phyloP scores from a whole-genome alignment of 2,888 invertebrate species.

The Apantesis nais region DNA sequence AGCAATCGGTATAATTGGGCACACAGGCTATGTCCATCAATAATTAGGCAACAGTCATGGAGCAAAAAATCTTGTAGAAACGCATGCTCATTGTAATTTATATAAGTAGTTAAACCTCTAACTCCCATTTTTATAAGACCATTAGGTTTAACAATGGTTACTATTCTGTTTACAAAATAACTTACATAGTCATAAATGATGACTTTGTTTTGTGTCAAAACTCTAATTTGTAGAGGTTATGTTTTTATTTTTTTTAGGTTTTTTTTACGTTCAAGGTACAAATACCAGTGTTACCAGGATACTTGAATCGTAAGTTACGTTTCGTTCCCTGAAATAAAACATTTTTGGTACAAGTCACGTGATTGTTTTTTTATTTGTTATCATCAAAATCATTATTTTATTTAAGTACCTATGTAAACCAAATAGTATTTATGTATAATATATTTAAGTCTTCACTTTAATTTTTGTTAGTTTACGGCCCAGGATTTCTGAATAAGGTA shows the following conservation, averaged over 20 bases:
- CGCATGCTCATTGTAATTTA: slow-evolving; percentile 87
- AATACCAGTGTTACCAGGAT: no score
- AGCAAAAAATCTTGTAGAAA: slow-evolving; percentile 88
- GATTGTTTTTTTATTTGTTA: no score
- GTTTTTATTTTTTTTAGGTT: neutral
- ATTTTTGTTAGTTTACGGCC: no score
- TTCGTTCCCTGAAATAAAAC: no score
- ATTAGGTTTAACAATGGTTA: neutral
- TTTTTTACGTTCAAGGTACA: no score
- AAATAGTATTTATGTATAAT: no score
- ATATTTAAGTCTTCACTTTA: no score
- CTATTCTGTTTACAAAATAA: neutral
- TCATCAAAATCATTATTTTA: no score
- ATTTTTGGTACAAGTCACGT: no score
- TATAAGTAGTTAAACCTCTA: slow-evolving; percentile 92
- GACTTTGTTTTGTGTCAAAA: neutral
- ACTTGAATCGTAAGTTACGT: no score
- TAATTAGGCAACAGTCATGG: slow-evolving; percentile 88
- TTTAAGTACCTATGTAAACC: no score
- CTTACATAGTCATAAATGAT: neutral
- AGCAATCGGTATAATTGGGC: slow-evolving; percentile 88
- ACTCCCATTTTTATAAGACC: slow-evolving; percentile 88
- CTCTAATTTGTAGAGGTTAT: neutral
- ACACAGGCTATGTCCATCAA: slow-evolving; percentile 93
- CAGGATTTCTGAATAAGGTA: no score